phyloP scores from a whole-genome alignment of 1,140 invertebrate genomes.

The Chionoecetes opilio region DNA sequence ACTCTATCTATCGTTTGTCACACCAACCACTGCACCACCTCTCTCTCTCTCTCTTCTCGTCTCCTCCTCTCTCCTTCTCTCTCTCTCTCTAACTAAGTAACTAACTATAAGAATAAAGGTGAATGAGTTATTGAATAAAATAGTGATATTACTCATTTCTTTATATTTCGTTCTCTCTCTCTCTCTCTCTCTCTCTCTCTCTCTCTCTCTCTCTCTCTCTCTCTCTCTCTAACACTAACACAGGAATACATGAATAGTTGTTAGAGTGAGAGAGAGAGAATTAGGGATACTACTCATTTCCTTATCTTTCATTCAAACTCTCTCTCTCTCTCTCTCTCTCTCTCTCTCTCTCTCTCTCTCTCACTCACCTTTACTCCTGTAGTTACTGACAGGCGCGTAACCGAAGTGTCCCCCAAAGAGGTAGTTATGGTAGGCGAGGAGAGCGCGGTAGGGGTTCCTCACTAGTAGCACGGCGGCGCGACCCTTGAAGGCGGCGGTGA shows the following conservation, averaged over 20 bases:
- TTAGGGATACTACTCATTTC: background rate
- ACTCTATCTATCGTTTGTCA: background rate
- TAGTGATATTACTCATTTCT: background rate
- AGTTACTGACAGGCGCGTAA: conserved; percentile 79
- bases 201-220: conserved; percentile 23
- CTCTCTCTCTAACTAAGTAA: conserved; percentile 43
- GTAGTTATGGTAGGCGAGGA: conserved; percentile 83
- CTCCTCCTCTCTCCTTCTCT: background rate
- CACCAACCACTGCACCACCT: background rate
- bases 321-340: too few species aligned
- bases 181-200: too few species aligned
- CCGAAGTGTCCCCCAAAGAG: conserved; percentile 83
- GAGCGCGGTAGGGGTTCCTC: conserved; percentile 83
- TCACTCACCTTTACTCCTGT: conserved; percentile 75
- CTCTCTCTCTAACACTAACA: background rate
- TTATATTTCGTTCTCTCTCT: background rate
- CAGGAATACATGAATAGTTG: too few species aligned
- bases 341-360: too few species aligned
- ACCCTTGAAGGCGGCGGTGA: conserved; percentile 79
- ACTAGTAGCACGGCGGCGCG: conserved; percentile 83
- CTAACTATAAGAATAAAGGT: too few species aligned
- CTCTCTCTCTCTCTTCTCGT: background rate
- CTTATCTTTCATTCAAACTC: too few species aligned
- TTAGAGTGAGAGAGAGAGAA: too few species aligned
- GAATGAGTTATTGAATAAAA: too few species aligned